Base-by-base conservation (phyloP, 2,113 vertebrate species). In the Gyps fulvus region DNA sequence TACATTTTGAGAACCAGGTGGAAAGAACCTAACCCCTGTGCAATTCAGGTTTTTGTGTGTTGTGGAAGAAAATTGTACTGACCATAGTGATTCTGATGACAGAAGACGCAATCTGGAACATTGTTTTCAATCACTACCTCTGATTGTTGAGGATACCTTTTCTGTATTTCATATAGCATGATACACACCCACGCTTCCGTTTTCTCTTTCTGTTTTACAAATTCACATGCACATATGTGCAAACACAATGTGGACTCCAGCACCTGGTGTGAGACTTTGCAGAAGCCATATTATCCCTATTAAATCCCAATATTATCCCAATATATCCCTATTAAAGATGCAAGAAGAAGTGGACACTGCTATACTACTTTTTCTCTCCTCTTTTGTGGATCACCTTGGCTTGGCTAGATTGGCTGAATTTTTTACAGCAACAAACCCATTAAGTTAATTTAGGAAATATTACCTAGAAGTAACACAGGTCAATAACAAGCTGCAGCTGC, bases 101-200 rank as follows among this genome's bases (percentile, higher is more conserved):
- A 72, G 47, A 82, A 92, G 81, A 66, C 13, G 50, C 27, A n/a
- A 2, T 42, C n/a, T 74, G 73, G 11, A 80, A n/a, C 10, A 38
- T 9, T 71, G 7, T 47, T 29, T 90, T 58, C 31, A 71, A 0
- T 42, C 26, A 27, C 29, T 18, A 14, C 5, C 8, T 45, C 31
- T 84, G 16, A 61, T 49, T 13, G 27, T 19, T 43, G n/a, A 76
- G 18, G 31, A 42, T 16, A 74, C 1, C 2, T 82, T 80, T 89
- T 40, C 42, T 74, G 7, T 66, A 42, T 69, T 73, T 73, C 26
- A 34, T 89, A 22, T 9, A 70, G 11, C 9, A 61, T 25, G 34
- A 49, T 62, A 65, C 2, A 2, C 1, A 5, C 13, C 19, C 11
- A n/a, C 0, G 0, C 45, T 90, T 82, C 55, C 54, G 7, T 78